Evolutionary conservation across 2,888 invertebrate species (phyloP), one percentile per base, ranked within the genome.

Genomic region (Odontocolon sp.): DNA sequence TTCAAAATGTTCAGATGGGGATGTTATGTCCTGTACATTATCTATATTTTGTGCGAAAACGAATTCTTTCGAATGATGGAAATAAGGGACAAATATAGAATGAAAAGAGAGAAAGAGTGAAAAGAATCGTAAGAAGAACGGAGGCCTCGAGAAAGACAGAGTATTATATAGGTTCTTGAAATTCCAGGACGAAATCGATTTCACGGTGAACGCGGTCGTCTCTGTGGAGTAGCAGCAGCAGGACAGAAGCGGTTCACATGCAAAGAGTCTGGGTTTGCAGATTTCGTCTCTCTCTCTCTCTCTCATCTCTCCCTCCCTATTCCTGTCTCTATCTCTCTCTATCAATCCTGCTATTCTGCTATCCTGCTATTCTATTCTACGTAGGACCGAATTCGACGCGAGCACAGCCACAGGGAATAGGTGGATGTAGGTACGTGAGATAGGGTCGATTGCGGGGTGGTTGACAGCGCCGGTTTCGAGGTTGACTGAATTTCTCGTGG

Each of bases 401-500:
- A 63, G 64, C 57, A 66, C 47, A 47, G 26, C 50, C 56, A 63
- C 59, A 68, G 67, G 47, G 57, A 59, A 31, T 66, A 40, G 61
- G 57, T 31, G 61, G 59, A 69, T 59, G 40, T 69, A 66, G 56
- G 57, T 42, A 76, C 66, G 61, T 45, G 52, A 71, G 66, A 66
- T 66, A 67, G 64, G 72, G 79, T 75, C 77, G 78, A 78, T 80
- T 78, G 76, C 75, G 73, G 57, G 77, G 78, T 76, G 84, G 80
- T 80, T 81, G 81, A 80, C 78, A 80, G 80, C 82, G 72, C 81
- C 81, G 81, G 81, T 84, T 84, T 82, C 79, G 82, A 81, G 84
- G 85, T 83, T 83, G 80, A 81, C 83, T 81, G 85, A 83, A 83
- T 86, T 86, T 84, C 83, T 78, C 82, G 45, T 79, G 81, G 81